A percentile compares a stretch with the other conserved stretches of the same genome.
These are phyloP conservation scores for Pseudomyrmex concolor DNA, from an alignment of 1,140 invertebrate species.

Conservation along the genomic window DNA sequence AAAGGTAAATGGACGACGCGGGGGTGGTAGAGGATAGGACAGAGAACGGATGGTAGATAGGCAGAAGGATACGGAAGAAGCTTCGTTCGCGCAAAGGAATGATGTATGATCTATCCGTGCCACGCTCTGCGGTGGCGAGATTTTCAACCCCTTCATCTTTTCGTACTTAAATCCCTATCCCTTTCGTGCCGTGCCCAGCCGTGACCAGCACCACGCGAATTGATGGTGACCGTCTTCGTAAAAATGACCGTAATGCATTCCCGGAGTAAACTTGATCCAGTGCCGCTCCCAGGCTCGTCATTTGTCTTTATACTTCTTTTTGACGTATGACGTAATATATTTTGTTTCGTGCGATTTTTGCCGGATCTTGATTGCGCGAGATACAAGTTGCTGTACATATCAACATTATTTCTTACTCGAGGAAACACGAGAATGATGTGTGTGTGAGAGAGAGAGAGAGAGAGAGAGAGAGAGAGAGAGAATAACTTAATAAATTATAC, in stretches of 20 bases:
- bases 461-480: neutral
- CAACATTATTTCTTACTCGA: neutral
- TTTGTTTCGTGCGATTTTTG: neutral
- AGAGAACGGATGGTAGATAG: constrained; percentile 37
- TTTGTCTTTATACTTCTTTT: constrained; percentile 23
- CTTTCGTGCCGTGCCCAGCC: constrained; percentile 64
- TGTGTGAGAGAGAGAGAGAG: too few relatives aligned
- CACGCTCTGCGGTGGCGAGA: constrained; percentile 74
- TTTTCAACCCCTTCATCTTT: constrained; percentile 77
- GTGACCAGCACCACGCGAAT: constrained; percentile 69
- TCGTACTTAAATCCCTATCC: constrained; percentile 55
- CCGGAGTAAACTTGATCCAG: constrained; percentile 57
- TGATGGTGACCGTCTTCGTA: constrained; percentile 73
- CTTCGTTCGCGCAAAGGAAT: constrained; percentile 76
- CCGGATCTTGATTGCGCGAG: neutral
- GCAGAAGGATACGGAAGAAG: constrained; percentile 71
- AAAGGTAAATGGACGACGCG: constrained; percentile 71
- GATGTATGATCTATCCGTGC: constrained; percentile 79
- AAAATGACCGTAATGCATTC: constrained; percentile 74
- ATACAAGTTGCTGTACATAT: neutral
- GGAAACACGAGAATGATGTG: too few relatives aligned
- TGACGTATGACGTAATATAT: constrained; percentile 6
- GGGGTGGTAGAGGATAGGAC: constrained; percentile 8
- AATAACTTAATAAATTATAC: neutral
- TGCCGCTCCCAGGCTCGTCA: constrained; percentile 8